These are phyloP conservation scores for Lepidocolaptes lacrymiger DNA, from an alignment of 2,797 vertebrate species.

Conservation along the genomic window DNA sequence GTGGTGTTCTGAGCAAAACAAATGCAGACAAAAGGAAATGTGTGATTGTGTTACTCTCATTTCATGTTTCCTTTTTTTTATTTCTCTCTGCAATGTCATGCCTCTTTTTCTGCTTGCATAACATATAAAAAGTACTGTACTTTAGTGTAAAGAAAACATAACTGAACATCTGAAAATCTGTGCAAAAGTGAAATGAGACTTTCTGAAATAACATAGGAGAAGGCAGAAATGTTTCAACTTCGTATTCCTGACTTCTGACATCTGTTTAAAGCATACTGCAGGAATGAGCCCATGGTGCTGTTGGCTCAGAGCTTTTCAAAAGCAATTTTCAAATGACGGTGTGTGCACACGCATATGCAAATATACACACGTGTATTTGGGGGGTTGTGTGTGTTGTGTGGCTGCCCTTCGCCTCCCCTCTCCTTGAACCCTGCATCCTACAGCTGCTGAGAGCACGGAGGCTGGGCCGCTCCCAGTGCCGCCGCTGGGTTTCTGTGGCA, in stretches of 20 bases:
- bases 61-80: background rate
- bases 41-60: background rate
- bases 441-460: fast-evolving
- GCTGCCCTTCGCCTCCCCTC: fast-evolving
- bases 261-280: background rate
- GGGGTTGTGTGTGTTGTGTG: fast-evolving
- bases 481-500: fast-evolving
- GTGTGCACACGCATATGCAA: no score
- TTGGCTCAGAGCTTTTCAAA: background rate
- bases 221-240: background rate
- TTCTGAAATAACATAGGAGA: background rate
- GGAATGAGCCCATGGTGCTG: fast-evolving
- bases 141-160: background rate
- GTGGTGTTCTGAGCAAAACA: background rate
- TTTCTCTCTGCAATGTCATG: background rate
- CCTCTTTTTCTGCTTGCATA: background rate
- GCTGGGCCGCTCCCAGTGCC: background rate
- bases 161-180: background rate
- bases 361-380: fast-evolving
- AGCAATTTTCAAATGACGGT: background rate
- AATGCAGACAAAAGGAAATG: background rate
- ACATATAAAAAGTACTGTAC: background rate
- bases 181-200: background rate
- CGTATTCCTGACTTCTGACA: background rate
- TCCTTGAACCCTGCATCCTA: fast-evolving